A percentile compares a stretch with the other conserved stretches of the same genome.
phyloP scores from a whole-genome alignment of 2,113 vertebrate species.

The Hemibagrus wyckioides region DNA sequence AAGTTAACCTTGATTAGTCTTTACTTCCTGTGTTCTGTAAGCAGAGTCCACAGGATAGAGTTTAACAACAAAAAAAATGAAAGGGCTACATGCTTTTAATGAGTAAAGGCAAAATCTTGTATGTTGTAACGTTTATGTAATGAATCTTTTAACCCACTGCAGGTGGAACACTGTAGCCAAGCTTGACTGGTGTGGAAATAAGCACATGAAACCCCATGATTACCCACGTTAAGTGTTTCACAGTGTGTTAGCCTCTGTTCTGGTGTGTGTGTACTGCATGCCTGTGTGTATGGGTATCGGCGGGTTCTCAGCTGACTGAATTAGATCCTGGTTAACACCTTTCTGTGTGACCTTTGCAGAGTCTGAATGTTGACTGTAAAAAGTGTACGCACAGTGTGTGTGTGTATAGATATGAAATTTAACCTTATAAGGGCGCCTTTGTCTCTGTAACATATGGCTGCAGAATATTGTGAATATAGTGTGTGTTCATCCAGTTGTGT shows the following conservation, averaged over 20 bases:
- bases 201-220: constrained; percentile 1
- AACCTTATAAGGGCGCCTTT: constrained; percentile 5
- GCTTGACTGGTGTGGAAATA: neutral
- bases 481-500: constrained; percentile 13
- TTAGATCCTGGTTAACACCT: constrained; percentile 41
- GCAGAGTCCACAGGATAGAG: neutral
- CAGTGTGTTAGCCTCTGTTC: constrained; percentile 13
- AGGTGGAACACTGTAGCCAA: neutral
- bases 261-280: constrained; percentile 1
- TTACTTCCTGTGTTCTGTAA: neutral
- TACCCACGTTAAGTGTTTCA: neutral
- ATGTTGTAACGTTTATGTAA: neutral
- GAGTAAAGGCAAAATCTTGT: neutral
- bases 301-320: constrained; percentile 31
- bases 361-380: constrained; percentile 6
- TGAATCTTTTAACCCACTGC: neutral
- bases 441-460: constrained; percentile 23
- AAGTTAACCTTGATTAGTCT: neutral
- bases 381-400: neutral
- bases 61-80: neutral
- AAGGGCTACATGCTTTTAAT: no score
- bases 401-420: neutral
- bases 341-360: constrained; percentile 23
- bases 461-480: constrained; percentile 49
- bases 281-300: neutral